Base-by-base conservation (phyloP, 2,113 vertebrate species). In the Daphoenositta chrysoptera region DNA sequence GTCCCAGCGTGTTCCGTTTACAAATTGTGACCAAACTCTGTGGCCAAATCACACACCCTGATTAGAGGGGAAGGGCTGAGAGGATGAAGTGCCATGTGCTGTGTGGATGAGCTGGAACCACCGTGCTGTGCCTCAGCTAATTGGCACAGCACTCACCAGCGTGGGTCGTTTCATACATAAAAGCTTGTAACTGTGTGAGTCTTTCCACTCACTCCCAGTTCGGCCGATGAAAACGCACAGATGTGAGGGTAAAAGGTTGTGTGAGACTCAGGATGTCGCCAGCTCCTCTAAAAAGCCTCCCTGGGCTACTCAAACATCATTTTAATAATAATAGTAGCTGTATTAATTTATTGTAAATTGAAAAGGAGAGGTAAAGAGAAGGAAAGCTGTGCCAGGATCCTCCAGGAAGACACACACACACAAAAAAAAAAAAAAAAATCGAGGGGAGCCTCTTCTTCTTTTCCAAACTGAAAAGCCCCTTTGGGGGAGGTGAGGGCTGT, bases 231-330 rank as follows among this genome's bases (percentile, higher is more conserved):
- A 94, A 95, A 91, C 0, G 0, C 83, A 58, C 94, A 96, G 90
- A 96, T 96, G 95, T 85, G 83, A 85, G 81, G 90, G 73, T 66
- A 11, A 95, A 92, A 95, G 89, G 88, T 94, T 90, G 80, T 64
- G 89, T 93, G 80, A 93, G 82, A 56, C 70, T 90, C 85, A 53
- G 71, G 77, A 65, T 65, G 48, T 92, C 27, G 33, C 91, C 93
- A 96, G 86, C 73, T 96, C 54, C 44, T 78, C 83, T 81, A 84
- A 95, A 89, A 11, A 64, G 79, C 45, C 88, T 90, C 72, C 30
- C 28, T 50, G 61, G 88, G 40, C 88, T 82, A 51, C 76, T 94
- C 53, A 76, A 87, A 78, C 1, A 0, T 70, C 81, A 33, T 83
- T 90, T 88, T 85, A 96, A 89, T 92, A 88, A 90, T 17, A 89